Evolutionary conservation across 1,140 invertebrate genomes (phyloP).

Genomic region (Copidosoma floridanum): DNA sequence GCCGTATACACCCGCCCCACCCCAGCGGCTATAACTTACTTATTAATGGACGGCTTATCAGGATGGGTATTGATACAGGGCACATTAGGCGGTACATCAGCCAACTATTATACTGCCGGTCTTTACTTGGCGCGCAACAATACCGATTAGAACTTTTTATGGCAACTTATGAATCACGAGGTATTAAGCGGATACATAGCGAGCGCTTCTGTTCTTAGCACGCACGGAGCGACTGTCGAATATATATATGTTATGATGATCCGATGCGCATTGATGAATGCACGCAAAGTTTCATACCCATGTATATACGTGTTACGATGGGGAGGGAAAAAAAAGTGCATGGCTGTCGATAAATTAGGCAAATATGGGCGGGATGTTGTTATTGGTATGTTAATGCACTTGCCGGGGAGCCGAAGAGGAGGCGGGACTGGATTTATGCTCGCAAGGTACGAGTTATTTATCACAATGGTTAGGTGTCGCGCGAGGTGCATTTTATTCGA

Average conservation of each 20-base stretch:
- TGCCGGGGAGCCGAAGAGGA: too few relatives aligned
- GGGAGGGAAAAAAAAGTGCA: background rate
- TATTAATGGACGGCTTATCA: constrained; percentile 22
- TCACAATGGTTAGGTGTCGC: too few relatives aligned
- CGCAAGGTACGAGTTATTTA: constrained; percentile 8
- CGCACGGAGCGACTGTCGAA: too few relatives aligned
- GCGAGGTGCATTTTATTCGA: too few relatives aligned
- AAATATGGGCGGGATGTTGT: constrained; percentile 19
- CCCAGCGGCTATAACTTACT: constrained; percentile 9
- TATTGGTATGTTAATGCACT: constrained; percentile 17
- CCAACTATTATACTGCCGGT: constrained; percentile 14
- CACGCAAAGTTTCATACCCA: background rate
- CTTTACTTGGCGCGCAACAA: background rate
- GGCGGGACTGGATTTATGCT: background rate
- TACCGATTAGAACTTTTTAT: constrained; percentile 13
- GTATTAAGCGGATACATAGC: too few relatives aligned
- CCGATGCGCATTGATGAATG: background rate
- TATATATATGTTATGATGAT: too few relatives aligned
- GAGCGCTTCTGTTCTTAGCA: too few relatives aligned
- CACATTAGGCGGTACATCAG: constrained; percentile 17
- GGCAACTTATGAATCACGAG: constrained; percentile 17
- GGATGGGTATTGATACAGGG: background rate
- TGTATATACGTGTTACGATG: background rate
- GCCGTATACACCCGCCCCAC: background rate
- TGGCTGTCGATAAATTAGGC: constrained; percentile 7